Percentiles rank a stretch among this genome's conserved stretches.
phyloP scores from a whole-genome alignment of 1,140 invertebrate genomes.

The Habropoda laboriosa region DNA sequence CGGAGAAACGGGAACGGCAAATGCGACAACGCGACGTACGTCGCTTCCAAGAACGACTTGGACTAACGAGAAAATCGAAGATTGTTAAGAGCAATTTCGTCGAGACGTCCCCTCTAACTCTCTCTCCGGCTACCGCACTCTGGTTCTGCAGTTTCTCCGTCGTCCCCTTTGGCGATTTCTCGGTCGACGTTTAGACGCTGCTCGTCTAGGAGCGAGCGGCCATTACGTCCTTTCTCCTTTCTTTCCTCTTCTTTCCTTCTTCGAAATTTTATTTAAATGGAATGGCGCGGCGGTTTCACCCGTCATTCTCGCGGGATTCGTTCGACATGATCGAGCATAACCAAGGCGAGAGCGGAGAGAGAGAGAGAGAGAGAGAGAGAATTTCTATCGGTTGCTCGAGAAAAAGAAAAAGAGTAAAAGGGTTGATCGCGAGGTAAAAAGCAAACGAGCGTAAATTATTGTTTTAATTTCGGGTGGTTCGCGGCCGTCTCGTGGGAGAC shows the following conservation, averaged over 20 bases:
- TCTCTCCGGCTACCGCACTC: slow-evolving; percentile 3
- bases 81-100: slow-evolving; percentile 76
- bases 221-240: slow-evolving; percentile 5
- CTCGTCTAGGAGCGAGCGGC: neutral
- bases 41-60: slow-evolving; percentile 70
- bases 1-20: slow-evolving; percentile 35
- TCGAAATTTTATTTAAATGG: neutral
- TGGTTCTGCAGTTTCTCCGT: slow-evolving; percentile 6
- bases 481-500: slow-evolving; percentile 43
- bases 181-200: slow-evolving; percentile 4
- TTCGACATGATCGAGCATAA: slow-evolving; percentile 5
- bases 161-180: slow-evolving; percentile 35
- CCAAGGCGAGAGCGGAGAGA: neutral
- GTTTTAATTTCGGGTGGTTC: slow-evolving; percentile 76
- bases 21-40: slow-evolving; percentile 60
- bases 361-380: no score
- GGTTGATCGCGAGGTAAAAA: slow-evolving; percentile 21
- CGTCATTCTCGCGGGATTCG: neutral
- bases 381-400: no score
- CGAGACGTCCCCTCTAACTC: slow-evolving; percentile 56
- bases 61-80: slow-evolving; percentile 78
- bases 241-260: neutral
- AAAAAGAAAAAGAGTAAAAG: no score
- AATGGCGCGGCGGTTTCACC: neutral
- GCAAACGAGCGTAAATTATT: slow-evolving; percentile 75